Conservation (phyloP, 2,888 invertebrate species). For the Bugula neritina region DNA sequence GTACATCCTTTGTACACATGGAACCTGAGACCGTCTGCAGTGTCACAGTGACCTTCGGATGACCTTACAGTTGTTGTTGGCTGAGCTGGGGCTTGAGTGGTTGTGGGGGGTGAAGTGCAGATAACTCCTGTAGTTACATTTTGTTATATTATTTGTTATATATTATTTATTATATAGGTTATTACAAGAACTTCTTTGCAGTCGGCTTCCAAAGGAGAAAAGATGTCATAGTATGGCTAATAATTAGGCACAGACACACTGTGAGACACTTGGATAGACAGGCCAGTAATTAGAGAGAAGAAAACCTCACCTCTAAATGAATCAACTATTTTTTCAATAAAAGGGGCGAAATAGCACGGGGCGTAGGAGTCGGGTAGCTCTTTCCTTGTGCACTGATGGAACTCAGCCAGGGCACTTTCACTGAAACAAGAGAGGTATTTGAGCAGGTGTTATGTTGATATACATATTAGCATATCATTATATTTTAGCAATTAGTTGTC, state of each 20-base stretch:
- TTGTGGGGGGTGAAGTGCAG: too few species aligned
- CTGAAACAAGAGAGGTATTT: background rate
- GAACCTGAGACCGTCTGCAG: background rate
- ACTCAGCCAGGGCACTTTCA: background rate
- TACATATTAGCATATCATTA: background rate
- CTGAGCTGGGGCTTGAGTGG: background rate
- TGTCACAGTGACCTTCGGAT: slow-evolving; percentile 5
- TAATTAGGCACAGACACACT: too few species aligned
- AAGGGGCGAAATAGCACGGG: slow-evolving; percentile 12
- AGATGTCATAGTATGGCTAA: too few species aligned
- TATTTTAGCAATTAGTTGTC: too few species aligned
- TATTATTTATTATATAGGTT: too few species aligned
- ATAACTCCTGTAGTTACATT: too few species aligned
- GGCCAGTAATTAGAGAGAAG: too few species aligned
- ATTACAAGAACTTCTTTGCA: too few species aligned
- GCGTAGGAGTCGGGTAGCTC: background rate
- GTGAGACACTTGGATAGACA: too few species aligned
- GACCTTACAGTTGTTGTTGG: background rate
- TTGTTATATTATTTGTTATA: too few species aligned
- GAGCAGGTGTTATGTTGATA: too few species aligned
- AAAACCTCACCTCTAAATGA: background rate
- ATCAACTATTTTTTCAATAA: background rate
- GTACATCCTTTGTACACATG: slow-evolving; percentile 11
- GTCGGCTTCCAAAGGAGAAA: too few species aligned
- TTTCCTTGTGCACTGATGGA: background rate